A percentile compares a stretch with the other conserved stretches of the same genome.
These are phyloP conservation scores for Nothoprocta perdicaria DNA, from an alignment of 2,113 vertebrate genomes.

Conservation along the genomic window DNA sequence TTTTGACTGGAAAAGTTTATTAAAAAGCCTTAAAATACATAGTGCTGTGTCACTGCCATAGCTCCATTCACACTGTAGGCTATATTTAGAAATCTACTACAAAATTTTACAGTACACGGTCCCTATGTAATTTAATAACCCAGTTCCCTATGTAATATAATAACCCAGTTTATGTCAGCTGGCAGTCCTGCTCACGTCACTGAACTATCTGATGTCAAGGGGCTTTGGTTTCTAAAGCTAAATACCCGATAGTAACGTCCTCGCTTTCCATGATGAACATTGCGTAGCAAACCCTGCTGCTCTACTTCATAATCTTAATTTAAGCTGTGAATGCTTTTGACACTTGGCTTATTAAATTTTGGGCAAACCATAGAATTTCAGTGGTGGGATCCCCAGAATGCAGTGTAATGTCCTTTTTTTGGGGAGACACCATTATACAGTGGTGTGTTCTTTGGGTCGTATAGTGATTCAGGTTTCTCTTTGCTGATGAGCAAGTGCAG, in stretches of 20 bases:
- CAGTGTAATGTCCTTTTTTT: background rate
- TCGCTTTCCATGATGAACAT: background rate
- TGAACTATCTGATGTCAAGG: constrained; percentile 45
- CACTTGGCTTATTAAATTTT: background rate
- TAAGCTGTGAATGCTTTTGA: background rate
- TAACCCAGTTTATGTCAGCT: constrained; percentile 58
- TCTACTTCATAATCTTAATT: background rate
- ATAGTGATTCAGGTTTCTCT: background rate
- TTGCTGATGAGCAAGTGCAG: background rate
- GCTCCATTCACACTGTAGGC: constrained; percentile 51
- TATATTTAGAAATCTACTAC: constrained; percentile 57
- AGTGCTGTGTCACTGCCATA: constrained; percentile 1
- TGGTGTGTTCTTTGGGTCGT: background rate
- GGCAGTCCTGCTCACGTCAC: constrained; percentile 41
- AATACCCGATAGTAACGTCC: background rate
- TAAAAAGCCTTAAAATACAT: background rate
- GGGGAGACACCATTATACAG: background rate
- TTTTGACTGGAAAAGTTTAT: background rate
- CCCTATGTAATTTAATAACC: constrained; percentile 55
- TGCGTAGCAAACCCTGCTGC: background rate
- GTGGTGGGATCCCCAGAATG: background rate
- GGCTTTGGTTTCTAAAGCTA: constrained; percentile 32
- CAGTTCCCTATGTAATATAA: constrained; percentile 54
- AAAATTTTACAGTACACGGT: constrained; percentile 48
- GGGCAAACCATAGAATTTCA: accelerated